Evolutionary conservation across 2,113 vertebrate species (phyloP), one percentile per base, ranked within the genome.

Genomic region (Lathamus discolor): DNA sequence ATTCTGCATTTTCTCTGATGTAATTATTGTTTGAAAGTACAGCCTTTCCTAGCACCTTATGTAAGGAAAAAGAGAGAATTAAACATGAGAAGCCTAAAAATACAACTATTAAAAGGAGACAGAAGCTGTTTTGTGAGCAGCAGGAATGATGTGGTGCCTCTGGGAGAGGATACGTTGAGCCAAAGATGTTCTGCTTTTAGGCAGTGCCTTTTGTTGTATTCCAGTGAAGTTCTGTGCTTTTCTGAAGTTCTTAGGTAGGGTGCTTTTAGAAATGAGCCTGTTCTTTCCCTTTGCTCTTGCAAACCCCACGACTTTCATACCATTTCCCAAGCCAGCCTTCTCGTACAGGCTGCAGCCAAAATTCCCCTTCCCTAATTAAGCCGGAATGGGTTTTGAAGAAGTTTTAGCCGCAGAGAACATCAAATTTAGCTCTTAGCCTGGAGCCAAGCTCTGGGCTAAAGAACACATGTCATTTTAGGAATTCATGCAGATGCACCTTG

Each of bases 341-440:
- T 91, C 70, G 78, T 80, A 95, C 80, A 95, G 93, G 44, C 67
- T 89, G 88, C 93, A 97, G 94, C 88, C 94, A 96, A 86, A 97
- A 96, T 95, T 96, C 96, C 92, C 95, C 75, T 96, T 93, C 91
- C 72, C 97, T 97, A 97, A 97, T 97, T 97, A 98, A 97, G 90
- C 94, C 41, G 5, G 83, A 92, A 95, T 88, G 86, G 39, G 92
- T 96, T 97, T 97, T 96, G 97, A 97, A 97, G 95, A 96, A 94
- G 90, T 91, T 97, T 96, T 97, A 97, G 95, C 97, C 8, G 19
- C 97, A 93, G 97, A 97, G 97, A 97, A 97, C 86, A 96, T 96
- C 97, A 96, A 96, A 98, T 97, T 97, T 97, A 98, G 97, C 97
- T 98, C 92, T 97, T 97, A 93, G 97, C 97, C 97, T 94, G 95